Evolutionary conservation across 2,797 vertebrate genomes (phyloP).

Genomic region (Philypnodon macrostomus): DNA sequence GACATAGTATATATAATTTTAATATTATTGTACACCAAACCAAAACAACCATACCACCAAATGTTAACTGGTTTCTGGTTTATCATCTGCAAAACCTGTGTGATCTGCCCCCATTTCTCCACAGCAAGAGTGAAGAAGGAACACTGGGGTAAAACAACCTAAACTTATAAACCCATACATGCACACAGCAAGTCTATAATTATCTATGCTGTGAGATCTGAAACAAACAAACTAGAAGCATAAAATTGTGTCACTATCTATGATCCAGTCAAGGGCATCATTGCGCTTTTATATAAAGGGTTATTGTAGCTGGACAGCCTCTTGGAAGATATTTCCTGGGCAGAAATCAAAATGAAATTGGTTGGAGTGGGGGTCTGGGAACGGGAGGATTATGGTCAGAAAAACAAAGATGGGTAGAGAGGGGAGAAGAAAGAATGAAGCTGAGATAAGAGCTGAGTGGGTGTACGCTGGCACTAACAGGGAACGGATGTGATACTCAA

Average conservation of each 20-base stretch:
- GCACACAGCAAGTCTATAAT: constrained; percentile 3
- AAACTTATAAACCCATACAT: too few species aligned
- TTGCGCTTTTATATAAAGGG: constrained; percentile 70
- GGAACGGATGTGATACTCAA: constrained; percentile 48
- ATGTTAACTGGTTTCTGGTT: too few species aligned
- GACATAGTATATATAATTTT: too few species aligned
- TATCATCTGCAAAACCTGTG: too few species aligned
- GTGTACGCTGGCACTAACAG: constrained; percentile 56
- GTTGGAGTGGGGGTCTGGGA: constrained; percentile 7
- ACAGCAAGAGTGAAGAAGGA: too few species aligned
- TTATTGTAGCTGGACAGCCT: constrained; percentile 65
- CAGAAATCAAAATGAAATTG: constrained; percentile 67
- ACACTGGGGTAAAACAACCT: too few species aligned
- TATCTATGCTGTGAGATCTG: constrained; percentile 7
- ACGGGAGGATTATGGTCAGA: constrained; percentile 41
- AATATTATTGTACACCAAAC: too few species aligned
- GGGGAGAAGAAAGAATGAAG: constrained; percentile 52
- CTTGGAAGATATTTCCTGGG: constrained; percentile 67
- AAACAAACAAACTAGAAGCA: constrained; percentile 45
- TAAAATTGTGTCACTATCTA: constrained; percentile 68
- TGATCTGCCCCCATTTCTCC: too few species aligned
- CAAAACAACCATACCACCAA: too few species aligned
- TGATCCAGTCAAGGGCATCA: constrained; percentile 53
- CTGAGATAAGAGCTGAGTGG: constrained; percentile 64
- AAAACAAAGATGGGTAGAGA: constrained; percentile 66